These are phyloP conservation scores for Apostichopus japonicus DNA, from an alignment of 35 echinoderm and acorn worm species.

Conservation along the genomic window DNA sequence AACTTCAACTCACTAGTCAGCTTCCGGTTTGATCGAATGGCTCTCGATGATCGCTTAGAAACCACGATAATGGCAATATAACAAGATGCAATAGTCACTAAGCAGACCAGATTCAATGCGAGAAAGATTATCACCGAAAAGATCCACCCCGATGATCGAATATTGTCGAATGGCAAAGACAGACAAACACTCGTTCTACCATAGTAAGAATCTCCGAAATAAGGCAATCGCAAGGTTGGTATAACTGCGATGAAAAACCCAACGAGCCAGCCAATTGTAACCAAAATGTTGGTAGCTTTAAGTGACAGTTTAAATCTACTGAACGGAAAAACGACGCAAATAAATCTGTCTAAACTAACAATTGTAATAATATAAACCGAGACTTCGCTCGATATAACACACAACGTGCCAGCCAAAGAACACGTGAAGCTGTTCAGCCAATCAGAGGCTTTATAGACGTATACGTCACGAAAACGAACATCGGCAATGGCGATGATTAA, in stretches of 20 bases:
- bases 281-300: background rate
- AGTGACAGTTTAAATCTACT: background rate
- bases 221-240: background rate
- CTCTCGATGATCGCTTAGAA: conserved; percentile 62
- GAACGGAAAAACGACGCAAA: conserved; percentile 86
- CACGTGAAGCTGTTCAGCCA: conserved; percentile 71
- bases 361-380: conserved; percentile 83
- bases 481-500: conserved; percentile 84
- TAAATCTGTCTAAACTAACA: conserved; percentile 84
- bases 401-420: conserved; percentile 69
- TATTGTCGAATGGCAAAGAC: conserved; percentile 62
- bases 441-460: conserved; percentile 60
- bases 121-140: conserved; percentile 78
- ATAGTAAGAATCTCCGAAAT: conserved; percentile 76
- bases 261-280: conserved; percentile 38
- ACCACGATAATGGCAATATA: conserved; percentile 69
- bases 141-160: conserved; percentile 48
- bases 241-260: background rate
- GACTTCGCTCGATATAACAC: conserved; percentile 79
- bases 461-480: conserved; percentile 65
- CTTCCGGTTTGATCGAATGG: conserved; percentile 41
- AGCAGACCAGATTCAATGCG: conserved; percentile 63
- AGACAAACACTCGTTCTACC: conserved; percentile 80
- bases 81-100: conserved; percentile 57
- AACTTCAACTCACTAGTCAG: conserved; percentile 40